Evolutionary conservation across 2,888 invertebrate genomes (phyloP).

Genomic region (Lacanobia oleracea): DNA sequence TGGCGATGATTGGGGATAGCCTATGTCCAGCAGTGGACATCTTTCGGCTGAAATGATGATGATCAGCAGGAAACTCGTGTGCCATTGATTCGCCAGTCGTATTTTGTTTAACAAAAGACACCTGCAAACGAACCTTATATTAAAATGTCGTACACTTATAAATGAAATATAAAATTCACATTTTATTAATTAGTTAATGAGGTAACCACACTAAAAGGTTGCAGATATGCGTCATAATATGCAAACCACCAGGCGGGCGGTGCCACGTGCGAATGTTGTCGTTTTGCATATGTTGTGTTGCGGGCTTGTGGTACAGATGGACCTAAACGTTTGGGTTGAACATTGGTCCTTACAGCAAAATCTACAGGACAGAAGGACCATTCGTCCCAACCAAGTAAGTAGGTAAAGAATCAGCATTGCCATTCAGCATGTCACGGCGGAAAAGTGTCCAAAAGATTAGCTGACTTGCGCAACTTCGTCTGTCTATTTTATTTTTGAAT

Average conservation of each 20-base stretch:
- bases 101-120: too few species aligned
- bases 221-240: slow-evolving; percentile 58
- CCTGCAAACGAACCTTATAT: too few species aligned
- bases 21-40: too few species aligned
- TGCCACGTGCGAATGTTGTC: slow-evolving; percentile 45
- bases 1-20: too few species aligned
- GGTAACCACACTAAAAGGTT: slow-evolving; percentile 38
- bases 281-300: slow-evolving; percentile 52
- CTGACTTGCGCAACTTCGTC: too few species aligned
- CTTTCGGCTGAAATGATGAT: too few species aligned
- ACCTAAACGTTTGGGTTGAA: slow-evolving; percentile 19
- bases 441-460: too few species aligned
- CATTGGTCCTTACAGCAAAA: neutral
- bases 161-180: slow-evolving; percentile 2
- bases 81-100: too few species aligned
- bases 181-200: slow-evolving; percentile 20
- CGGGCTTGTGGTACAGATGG: slow-evolving; percentile 3
- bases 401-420: too few species aligned
- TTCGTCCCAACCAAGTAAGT: neutral
- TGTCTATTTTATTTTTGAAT: too few species aligned
- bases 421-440: too few species aligned
- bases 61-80: too few species aligned
- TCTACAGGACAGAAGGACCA: slow-evolving; percentile 8
- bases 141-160: neutral
- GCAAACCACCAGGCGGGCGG: slow-evolving; percentile 60